These are phyloP conservation scores for Bradypodion ventrale DNA, from an alignment of 2,797 vertebrate genomes.

Conservation along the genomic window DNA sequence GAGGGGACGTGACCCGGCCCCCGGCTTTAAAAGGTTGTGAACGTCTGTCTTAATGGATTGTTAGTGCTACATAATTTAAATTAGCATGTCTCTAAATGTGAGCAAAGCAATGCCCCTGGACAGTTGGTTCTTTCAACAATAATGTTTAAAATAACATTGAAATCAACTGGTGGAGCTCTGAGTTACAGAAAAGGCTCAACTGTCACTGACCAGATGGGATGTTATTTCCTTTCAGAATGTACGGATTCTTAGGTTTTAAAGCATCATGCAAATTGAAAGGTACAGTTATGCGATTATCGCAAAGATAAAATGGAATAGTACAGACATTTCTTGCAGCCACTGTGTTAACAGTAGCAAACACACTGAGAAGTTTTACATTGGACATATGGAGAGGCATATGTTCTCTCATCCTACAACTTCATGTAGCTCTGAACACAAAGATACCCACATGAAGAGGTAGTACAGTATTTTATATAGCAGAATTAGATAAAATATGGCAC, in stretches of 20 bases:
- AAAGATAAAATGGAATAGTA: constrained; percentile 77
- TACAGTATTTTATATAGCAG: too few species aligned
- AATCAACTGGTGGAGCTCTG: constrained; percentile 68
- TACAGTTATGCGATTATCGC: constrained; percentile 78
- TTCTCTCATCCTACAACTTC: constrained; percentile 73
- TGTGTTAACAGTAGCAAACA: constrained; percentile 74
- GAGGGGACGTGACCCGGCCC: too few species aligned
- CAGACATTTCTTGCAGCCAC: constrained; percentile 78
- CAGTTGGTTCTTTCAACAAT: constrained; percentile 29
- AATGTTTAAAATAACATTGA: constrained; percentile 48
- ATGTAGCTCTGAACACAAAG: constrained; percentile 74
- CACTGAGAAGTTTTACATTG: constrained; percentile 71
- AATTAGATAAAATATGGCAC: constrained; percentile 70
- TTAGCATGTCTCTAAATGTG: constrained; percentile 13
- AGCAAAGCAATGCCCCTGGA: constrained; percentile 22
- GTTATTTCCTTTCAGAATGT: constrained; percentile 73
- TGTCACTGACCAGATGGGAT: constrained; percentile 75
- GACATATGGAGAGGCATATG: constrained; percentile 83
- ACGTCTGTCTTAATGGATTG: not conserved
- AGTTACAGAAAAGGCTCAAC: constrained; percentile 69
- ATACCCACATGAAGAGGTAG: constrained; percentile 70
- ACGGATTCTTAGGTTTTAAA: constrained; percentile 72
- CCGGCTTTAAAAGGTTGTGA: too few species aligned
- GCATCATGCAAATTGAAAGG: constrained; percentile 76
- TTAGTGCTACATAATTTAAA: not conserved